Percentiles rank a stretch among this genome's conserved stretches.
Conservation (phyloP, 2,888 invertebrate species). For the Xylocampa areola region DNA sequence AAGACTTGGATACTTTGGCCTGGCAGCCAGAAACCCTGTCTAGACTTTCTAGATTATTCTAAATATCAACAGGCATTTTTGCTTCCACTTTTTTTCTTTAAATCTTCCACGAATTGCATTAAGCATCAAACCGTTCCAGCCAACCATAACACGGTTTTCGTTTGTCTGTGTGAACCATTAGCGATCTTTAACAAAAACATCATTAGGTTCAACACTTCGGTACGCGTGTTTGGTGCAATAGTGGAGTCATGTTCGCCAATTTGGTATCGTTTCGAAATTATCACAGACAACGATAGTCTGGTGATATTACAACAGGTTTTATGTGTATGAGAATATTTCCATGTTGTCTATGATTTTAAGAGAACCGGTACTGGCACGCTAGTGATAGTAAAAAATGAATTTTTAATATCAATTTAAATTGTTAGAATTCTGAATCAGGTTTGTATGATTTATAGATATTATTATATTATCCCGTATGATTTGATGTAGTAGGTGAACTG, state of each 20-base stretch:
- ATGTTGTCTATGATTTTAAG: conserved; percentile 11
- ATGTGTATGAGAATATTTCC: conserved; percentile 29
- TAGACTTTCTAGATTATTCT: not conserved
- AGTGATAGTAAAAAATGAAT: too few relatives aligned
- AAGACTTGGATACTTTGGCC: too few relatives aligned
- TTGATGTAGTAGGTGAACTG: too few relatives aligned
- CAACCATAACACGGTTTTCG: conserved; percentile 21
- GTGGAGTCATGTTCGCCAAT: conserved; percentile 36
- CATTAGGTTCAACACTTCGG: not conserved
- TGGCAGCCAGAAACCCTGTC: not conserved
- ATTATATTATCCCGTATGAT: too few relatives aligned
- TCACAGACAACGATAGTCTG: conserved; percentile 9
- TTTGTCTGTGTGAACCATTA: conserved; percentile 15
- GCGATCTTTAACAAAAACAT: conserved; percentile 28
- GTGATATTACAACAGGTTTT: conserved; percentile 18
- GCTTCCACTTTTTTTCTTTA: conserved; percentile 17
- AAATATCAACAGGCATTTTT: conserved; percentile 9
- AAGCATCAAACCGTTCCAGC: conserved; percentile 6
- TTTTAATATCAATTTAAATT: too few relatives aligned
- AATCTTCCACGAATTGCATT: conserved; percentile 16
- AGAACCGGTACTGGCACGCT: conserved; percentile 4
- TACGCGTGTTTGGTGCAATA: conserved; percentile 29
- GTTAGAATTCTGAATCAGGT: too few relatives aligned
- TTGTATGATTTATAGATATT: too few relatives aligned
- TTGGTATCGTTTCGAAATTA: conserved; percentile 38